Evolutionary conservation across 2,888 invertebrate genomes (phyloP), one percentile per base, ranked within the genome.

Genomic region (Yponomeuta sedellus): DNA sequence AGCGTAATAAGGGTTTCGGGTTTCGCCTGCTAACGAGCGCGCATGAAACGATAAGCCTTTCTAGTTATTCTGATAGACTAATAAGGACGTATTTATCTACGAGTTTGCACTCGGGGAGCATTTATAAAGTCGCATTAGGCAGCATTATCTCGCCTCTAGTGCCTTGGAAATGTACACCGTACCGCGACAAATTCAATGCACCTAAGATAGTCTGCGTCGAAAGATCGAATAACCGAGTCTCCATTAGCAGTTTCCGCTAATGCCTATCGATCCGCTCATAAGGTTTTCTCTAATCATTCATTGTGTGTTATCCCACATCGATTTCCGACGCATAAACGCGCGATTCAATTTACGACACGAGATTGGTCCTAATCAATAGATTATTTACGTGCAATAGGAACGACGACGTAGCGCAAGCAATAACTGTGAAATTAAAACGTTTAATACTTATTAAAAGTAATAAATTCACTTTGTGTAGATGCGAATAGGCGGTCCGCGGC

Each of bases 41-140:
- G 76, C 78, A 79, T 73, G 77, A 67, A 70, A 77, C 83, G 88
- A 88, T 90, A 88, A 87, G 84, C 82, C 77, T 79, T 82, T 84
- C 82, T 84, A 83, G 88, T 82, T 81, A 81, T 78, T 79, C 83
- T 81, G 89, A 90, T 90, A 90, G 89, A 90, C 90, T 87, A 90
- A 90, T 90, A 91, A 86, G 91, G 90, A 85, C 82, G 82, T 82
- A 80, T 88, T 89, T 90, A 89, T 88, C 88, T 84, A 82, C 80
- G 79, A 79, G 79, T 86, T 87, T 86, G 85, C 86, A 83, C 85
- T 79, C 76, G 75, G 75, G 72, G 63, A 22, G 63, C 66, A 66
- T 63, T 66, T 66, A 66, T 66, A 63, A 22, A 61, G 57, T 44
- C 39, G 66, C 63, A 63, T 66, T 66, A 63, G 63, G 66, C 39